These are phyloP conservation scores for Carterocephalus palaemon DNA, from an alignment of 2,888 invertebrate species.

Conservation along the genomic window DNA sequence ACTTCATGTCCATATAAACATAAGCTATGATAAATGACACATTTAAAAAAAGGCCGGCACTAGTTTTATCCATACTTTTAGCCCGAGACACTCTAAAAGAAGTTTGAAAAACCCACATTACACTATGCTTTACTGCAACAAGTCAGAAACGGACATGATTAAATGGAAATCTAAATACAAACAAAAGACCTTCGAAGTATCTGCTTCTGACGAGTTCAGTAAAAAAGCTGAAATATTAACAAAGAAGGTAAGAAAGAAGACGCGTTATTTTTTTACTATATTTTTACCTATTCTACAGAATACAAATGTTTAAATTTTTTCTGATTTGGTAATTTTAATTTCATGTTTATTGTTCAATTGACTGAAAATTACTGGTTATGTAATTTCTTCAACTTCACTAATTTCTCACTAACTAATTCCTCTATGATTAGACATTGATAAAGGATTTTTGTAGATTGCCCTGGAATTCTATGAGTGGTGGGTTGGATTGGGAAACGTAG, in stretches of 20 bases:
- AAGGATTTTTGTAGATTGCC: conserved; percentile 60
- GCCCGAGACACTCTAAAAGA: conserved; percentile 15
- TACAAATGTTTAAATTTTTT: too few species aligned
- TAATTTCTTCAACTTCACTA: too few species aligned
- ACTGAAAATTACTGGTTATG: too few species aligned
- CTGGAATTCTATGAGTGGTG: conserved; percentile 79
- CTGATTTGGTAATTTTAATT: too few species aligned
- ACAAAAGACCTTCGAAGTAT: conserved; percentile 61
- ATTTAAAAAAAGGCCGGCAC: too few species aligned
- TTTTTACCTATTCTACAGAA: too few species aligned
- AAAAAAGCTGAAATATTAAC: conserved; percentile 68
- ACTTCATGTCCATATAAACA: too few species aligned
- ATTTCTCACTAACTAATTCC: too few species aligned
- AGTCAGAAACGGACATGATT: conserved; percentile 72
- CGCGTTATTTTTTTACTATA: not conserved
- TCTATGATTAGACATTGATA: too few species aligned
- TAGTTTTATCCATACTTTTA: conserved; percentile 2
- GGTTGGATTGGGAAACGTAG: conserved; percentile 65
- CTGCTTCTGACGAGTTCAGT: conserved; percentile 70
- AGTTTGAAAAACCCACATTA: conserved; percentile 53
- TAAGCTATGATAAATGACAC: too few species aligned
- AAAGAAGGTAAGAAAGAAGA: conserved; percentile 58
- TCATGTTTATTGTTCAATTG: too few species aligned
- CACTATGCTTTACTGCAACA: conserved; percentile 64
- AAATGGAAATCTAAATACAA: conserved; percentile 73